phyloP scores from a whole-genome alignment of 2,113 vertebrate species.

The Pristiophorus japonicus region DNA sequence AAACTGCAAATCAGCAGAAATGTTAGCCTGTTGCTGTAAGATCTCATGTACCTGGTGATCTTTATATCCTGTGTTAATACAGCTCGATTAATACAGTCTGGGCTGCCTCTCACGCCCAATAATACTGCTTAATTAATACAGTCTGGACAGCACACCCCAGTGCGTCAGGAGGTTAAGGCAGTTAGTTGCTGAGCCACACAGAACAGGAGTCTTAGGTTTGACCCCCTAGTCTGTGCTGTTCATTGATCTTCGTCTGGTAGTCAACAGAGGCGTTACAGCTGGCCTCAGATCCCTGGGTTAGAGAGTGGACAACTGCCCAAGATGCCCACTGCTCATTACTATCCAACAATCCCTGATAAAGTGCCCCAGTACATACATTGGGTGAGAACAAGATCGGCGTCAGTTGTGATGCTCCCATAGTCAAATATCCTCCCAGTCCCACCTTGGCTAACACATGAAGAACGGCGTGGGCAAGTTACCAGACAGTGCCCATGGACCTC shows the following conservation, averaged over 20 bases:
- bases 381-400: not conserved
- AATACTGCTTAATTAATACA: not conserved
- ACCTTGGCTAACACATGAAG: not conserved
- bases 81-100: not conserved
- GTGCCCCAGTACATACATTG: too few species aligned
- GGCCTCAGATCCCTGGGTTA: not conserved
- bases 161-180: not conserved
- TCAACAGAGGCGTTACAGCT: not conserved
- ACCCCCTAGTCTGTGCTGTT: not conserved
- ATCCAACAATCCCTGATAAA: not conserved
- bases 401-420: not conserved
- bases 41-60: not conserved
- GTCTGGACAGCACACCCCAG: not conserved
- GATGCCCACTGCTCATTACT: not conserved
- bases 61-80: not conserved
- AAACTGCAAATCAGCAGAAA: not conserved
- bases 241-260: not conserved
- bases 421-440: not conserved
- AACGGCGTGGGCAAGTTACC: too few species aligned
- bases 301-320: not conserved
- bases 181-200: not conserved
- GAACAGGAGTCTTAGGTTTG: not conserved
- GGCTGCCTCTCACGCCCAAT: not conserved
- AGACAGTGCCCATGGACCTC: not conserved
- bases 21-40: not conserved